Evolutionary conservation across 2,888 invertebrate genomes (phyloP).

Genomic region (Apamea crenata): DNA sequence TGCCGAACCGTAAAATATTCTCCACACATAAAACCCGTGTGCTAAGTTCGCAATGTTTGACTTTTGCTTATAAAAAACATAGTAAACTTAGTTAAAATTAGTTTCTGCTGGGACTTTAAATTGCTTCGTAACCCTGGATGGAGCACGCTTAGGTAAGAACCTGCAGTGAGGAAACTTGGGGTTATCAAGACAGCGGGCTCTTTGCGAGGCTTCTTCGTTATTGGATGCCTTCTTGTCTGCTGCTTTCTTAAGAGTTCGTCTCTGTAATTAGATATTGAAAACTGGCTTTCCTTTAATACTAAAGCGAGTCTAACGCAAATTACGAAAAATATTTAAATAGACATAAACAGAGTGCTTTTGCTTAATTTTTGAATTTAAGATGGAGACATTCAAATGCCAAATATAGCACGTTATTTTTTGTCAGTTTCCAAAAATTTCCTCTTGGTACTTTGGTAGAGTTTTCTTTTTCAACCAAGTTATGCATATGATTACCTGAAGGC

Average conservation of each 20-base stretch:
- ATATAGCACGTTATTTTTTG: background rate
- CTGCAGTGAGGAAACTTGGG: conserved; percentile 29
- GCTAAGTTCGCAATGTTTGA: conserved; percentile 12
- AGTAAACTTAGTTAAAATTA: conserved; percentile 58
- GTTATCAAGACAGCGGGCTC: conserved; percentile 29
- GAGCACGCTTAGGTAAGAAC: conserved; percentile 37
- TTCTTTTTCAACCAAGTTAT: background rate
- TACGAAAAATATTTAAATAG: background rate
- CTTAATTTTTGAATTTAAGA: background rate
- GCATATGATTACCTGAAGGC: background rate
- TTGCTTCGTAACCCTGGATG: conserved; percentile 55
- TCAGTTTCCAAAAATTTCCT: background rate
- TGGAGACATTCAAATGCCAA: background rate
- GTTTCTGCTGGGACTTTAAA: conserved; percentile 58
- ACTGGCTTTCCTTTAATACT: background rate
- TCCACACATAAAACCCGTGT: conserved; percentile 6
- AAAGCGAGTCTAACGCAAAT: background rate
- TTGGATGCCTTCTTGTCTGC: conserved; percentile 15
- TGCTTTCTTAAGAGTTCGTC: conserved; percentile 14
- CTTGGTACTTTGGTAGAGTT: background rate
- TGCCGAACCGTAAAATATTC: conserved; percentile 11
- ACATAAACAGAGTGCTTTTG: background rate
- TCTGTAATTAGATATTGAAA: conserved; percentile 4
- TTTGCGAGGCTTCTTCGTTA: conserved; percentile 37
- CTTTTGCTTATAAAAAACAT: conserved; percentile 43